phyloP scores from a whole-genome alignment of 2,113 vertebrate genomes.

The Geococcyx californianus region DNA sequence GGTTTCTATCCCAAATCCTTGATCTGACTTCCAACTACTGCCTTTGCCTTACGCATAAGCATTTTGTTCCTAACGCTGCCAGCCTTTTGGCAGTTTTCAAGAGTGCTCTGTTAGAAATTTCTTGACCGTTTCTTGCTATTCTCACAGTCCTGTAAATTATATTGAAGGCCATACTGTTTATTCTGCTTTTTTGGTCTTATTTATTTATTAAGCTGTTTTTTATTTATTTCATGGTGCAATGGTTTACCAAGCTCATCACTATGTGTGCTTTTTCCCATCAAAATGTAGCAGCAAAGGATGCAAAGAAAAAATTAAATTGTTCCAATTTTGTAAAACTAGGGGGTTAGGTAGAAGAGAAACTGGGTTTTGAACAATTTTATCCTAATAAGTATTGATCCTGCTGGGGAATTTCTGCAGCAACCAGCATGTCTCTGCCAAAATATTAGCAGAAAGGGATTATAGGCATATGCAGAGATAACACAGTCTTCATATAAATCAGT shows the following conservation, averaged over 20 bases:
- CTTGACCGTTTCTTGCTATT: neutral
- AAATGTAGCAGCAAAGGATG: neutral
- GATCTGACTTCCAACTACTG: neutral
- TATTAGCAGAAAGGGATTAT: neutral
- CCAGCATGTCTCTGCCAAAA: neutral
- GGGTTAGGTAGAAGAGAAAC: neutral
- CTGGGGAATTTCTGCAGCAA: neutral
- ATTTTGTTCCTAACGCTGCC: neutral
- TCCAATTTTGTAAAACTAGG: neutral
- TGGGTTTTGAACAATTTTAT: neutral
- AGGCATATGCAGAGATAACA: neutral
- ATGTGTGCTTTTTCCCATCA: fast-evolving
- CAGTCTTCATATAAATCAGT: slow-evolving; percentile 12
- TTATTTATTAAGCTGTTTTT: too few species aligned
- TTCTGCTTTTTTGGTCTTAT: neutral
- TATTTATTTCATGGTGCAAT: neutral
- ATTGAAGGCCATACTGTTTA: neutral
- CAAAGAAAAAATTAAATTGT: neutral
- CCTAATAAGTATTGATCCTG: slow-evolving; percentile 20
- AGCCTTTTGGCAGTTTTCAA: neutral
- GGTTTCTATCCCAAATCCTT: neutral
- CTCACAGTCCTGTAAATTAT: neutral
- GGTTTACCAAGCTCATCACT: neutral
- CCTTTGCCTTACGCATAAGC: neutral
- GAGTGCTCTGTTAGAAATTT: neutral